These are phyloP conservation scores for Trialeurodes vaporariorum DNA, from an alignment of 1,140 invertebrate genomes.

Conservation along the genomic window DNA sequence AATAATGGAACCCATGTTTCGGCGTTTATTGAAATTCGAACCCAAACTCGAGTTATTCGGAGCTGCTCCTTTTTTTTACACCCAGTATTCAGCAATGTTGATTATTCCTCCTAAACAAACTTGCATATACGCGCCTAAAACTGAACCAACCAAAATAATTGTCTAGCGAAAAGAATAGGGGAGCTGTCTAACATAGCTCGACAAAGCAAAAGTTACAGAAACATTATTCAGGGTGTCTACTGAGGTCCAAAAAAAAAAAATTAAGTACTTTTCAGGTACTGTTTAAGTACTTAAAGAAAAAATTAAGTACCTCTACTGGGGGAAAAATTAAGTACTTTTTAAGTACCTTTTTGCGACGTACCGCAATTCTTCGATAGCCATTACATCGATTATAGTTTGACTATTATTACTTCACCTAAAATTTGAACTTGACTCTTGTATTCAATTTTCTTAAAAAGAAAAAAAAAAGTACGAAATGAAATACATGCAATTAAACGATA, in stretches of 20 bases:
- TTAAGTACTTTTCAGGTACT: too few relatives aligned
- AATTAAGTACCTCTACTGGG: neutral
- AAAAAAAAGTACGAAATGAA: neutral
- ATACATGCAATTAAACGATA: neutral
- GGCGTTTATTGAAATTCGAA: too few relatives aligned
- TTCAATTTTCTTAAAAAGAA: neutral
- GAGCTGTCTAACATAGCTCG: too few relatives aligned
- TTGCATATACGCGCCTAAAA: too few relatives aligned
- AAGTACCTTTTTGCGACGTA: neutral
- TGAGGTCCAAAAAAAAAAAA: neutral
- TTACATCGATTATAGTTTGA: neutral
- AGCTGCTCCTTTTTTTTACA: too few relatives aligned
- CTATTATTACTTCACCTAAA: neutral
- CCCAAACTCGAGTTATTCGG: too few relatives aligned
- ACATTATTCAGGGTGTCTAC: neutral
- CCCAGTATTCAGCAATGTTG: too few relatives aligned
- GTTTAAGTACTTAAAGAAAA: neutral
- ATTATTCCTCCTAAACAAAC: too few relatives aligned
- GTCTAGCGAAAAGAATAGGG: too few relatives aligned
- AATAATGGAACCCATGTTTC: too few relatives aligned
- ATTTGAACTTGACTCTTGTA: neutral
- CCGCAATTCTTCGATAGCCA: neutral
- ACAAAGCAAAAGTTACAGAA: too few relatives aligned
- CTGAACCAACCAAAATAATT: too few relatives aligned
- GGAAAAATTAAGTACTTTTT: neutral